These are phyloP conservation scores for Diadumene lineata DNA, from an alignment of 92 coral and sea anemone species.

Conservation along the genomic window DNA sequence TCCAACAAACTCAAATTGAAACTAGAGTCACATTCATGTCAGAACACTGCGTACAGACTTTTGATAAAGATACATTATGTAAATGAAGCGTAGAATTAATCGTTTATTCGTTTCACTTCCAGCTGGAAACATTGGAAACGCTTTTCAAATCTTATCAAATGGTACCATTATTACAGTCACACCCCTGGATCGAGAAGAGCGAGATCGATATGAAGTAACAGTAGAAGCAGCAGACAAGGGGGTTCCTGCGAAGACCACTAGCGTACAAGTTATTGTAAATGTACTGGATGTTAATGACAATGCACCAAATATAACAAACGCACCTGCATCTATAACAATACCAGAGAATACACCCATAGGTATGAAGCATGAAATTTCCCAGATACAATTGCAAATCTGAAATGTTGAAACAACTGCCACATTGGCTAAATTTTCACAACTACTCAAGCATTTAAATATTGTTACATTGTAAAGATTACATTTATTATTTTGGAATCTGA, in stretches of 20 bases:
- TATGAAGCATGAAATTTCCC: too few relatives aligned
- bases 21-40: too few relatives aligned
- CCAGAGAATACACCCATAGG: constrained; percentile 64
- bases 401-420: too few relatives aligned
- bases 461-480: too few relatives aligned
- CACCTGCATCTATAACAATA: constrained; percentile 49
- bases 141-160: constrained; percentile 53
- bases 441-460: too few relatives aligned
- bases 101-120: not conserved
- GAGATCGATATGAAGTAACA: constrained; percentile 56
- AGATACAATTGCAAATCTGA: too few relatives aligned
- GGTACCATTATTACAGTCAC: constrained; percentile 56
- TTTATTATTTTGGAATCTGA: too few relatives aligned
- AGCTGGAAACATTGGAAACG: constrained; percentile 57
- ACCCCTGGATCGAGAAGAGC: constrained; percentile 61
- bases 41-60: too few relatives aligned
- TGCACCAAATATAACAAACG: constrained; percentile 54
- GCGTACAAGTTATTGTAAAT: constrained; percentile 39
- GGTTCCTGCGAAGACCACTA: constrained; percentile 25
- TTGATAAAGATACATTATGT: too few relatives aligned
- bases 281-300: constrained; percentile 71
- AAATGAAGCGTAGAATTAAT: not conserved
- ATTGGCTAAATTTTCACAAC: too few relatives aligned
- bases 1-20: too few relatives aligned
- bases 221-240: constrained; percentile 64